Evolutionary conservation across 2,888 invertebrate genomes (phyloP), one percentile per base, ranked within the genome.

Genomic region (Melanargia galathea): DNA sequence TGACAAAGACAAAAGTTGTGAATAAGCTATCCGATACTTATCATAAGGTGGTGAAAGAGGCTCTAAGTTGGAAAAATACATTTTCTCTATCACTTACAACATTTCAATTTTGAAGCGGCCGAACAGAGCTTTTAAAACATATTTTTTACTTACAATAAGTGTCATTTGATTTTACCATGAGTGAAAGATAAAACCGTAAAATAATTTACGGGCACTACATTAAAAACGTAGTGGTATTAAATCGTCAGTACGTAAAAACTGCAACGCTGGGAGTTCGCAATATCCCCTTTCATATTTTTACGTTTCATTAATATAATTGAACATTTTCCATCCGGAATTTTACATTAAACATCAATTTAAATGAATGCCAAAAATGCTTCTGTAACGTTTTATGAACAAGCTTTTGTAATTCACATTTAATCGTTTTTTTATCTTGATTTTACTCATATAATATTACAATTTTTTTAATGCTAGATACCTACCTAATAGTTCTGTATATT

Each of bases 251-350:
- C 74, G 73, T 74, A 75, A 74, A 72, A 71, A 72, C 67, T 72
- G 69, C 71, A 69, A 59, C 59, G 70, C 62, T 61, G 63, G 65
- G 61, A 67, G 72, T 57, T 71, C 71, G 66, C 71, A 75, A 71
- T 72, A 74, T 71, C 63, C 64, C 68, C 64, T 71, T 59, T 76
- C 72, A 77, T 76, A 75, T 77, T 79, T 75, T 75, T 75, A 73
- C 75, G 76, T 79, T 77, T 80, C 81, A 79, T 81, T 80, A 79
- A 78, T 76, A 74, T 72, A 75, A 74, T 75, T 73, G 65, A 68
- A 66, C 63, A 66, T 68, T 65, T 68, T 69, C 64, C 46, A 62
- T 61, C 62, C 60, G 62, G 55, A 56, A 66, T 64, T 67, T 69
- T 58, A 65, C 61, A 67, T 62, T 61, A 64, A 65, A 68, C 56